Conservation (phyloP, 1,140 invertebrate species). For the Heliconius congener region DNA sequence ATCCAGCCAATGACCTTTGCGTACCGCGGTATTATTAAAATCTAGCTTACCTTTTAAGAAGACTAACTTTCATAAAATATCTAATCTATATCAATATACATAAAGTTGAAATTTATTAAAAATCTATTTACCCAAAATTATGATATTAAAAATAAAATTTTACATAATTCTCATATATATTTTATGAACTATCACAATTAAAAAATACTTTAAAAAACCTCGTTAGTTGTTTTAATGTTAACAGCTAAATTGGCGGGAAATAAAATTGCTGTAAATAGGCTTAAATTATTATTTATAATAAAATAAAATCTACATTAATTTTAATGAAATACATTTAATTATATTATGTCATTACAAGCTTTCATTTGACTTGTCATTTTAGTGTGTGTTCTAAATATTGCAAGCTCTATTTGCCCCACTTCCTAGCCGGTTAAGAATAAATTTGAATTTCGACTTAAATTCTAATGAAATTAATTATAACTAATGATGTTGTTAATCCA, state of each 20-base stretch:
- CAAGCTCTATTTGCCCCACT: no score
- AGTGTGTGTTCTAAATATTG: no score
- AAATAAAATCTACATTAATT: background rate
- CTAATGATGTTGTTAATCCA: no score
- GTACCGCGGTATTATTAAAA: conserved; percentile 49
- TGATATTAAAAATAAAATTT: background rate
- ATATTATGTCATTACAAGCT: background rate
- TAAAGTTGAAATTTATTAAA: conserved; percentile 32
- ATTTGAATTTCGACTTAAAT: no score
- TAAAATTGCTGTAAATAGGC: background rate
- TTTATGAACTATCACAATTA: conserved; percentile 1
- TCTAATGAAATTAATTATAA: no score
- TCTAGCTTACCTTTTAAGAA: conserved; percentile 43
- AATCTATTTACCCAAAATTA: background rate
- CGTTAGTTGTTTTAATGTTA: background rate
- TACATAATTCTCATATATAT: conserved; percentile 1
- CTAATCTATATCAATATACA: conserved; percentile 31
- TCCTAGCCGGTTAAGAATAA: no score
- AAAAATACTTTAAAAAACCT: background rate
- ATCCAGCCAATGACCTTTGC: conserved; percentile 59
- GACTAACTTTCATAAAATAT: background rate
- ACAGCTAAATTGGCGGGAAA: conserved; percentile 1
- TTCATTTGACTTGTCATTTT: no score
- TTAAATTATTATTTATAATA: background rate
- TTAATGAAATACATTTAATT: background rate